Evolutionary conservation across 2,113 vertebrate species (phyloP).

Genomic region (Hemiscyllium ocellatum): DNA sequence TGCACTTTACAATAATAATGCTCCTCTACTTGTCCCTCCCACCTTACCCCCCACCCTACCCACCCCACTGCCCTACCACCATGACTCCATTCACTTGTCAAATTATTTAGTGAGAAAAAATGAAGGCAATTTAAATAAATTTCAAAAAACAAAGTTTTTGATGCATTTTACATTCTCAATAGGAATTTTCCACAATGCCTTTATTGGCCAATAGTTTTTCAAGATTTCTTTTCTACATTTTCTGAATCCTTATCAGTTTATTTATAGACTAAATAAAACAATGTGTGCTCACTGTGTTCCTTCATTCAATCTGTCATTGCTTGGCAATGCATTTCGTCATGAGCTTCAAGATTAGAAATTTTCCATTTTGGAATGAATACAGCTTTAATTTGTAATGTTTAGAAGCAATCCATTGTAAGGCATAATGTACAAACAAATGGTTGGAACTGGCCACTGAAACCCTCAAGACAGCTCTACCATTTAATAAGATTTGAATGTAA

Average conservation of each 20-base stretch:
- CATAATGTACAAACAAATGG: background rate
- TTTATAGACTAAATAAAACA: slow-evolving; percentile 9
- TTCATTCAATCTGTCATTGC: background rate
- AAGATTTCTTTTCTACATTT: background rate
- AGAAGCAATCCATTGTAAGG: background rate
- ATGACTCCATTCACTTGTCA: too few relatives aligned
- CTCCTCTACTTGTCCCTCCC: background rate
- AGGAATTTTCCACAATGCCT: background rate
- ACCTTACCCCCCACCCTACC: too few relatives aligned
- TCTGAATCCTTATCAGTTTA: background rate
- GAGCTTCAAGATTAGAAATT: background rate
- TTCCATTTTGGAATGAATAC: background rate
- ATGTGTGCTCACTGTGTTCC: slow-evolving; percentile 18
- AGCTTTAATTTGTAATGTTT: background rate
- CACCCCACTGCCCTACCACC: too few relatives aligned
- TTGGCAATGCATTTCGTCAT: background rate
- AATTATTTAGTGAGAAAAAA: background rate
- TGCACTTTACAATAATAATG: background rate
- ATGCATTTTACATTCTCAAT: background rate
- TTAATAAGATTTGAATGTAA: too few relatives aligned
- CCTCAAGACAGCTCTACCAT: too few relatives aligned
- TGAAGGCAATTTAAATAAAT: background rate
- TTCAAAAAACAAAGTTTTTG: background rate
- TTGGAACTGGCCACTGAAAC: background rate
- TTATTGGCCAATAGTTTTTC: background rate